Conservation (phyloP, 2,888 invertebrate species). For the Lysandra coridon region DNA sequence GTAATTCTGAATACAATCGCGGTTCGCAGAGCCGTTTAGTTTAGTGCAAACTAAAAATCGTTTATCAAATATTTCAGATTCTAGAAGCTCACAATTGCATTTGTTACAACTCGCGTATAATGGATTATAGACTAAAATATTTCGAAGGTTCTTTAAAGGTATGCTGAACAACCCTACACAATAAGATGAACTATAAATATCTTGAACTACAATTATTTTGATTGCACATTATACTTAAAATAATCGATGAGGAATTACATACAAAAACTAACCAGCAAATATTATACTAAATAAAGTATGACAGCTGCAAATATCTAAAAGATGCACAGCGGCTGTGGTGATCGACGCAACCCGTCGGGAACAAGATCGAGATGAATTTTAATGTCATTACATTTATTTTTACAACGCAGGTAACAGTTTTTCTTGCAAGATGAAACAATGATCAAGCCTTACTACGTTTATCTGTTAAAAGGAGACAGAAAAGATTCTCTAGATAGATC, state of each 20-base stretch:
- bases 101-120: background rate
- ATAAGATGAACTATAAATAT: background rate
- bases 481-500: background rate
- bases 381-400: constrained; percentile 27
- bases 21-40: background rate
- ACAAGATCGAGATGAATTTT: constrained; percentile 27
- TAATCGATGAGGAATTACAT: background rate
- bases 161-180: background rate
- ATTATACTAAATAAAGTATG: constrained; percentile 27
- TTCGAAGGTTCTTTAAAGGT: background rate
- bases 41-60: background rate
- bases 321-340: constrained; percentile 7
- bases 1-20: constrained; percentile 6
- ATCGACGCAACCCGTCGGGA: constrained; percentile 19
- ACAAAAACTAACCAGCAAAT: constrained; percentile 8
- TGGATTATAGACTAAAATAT: background rate
- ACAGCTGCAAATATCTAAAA: constrained; percentile 23
- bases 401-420: background rate
- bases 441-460: background rate
- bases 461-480: too few species aligned
- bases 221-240: background rate
- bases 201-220: constrained; percentile 11
- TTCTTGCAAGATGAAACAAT: background rate
- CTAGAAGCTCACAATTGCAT: background rate
- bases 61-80: background rate